These are phyloP conservation scores for Drosophila multiciliata DNA, from an alignment of 2,888 invertebrate species.

Conservation along the genomic window DNA sequence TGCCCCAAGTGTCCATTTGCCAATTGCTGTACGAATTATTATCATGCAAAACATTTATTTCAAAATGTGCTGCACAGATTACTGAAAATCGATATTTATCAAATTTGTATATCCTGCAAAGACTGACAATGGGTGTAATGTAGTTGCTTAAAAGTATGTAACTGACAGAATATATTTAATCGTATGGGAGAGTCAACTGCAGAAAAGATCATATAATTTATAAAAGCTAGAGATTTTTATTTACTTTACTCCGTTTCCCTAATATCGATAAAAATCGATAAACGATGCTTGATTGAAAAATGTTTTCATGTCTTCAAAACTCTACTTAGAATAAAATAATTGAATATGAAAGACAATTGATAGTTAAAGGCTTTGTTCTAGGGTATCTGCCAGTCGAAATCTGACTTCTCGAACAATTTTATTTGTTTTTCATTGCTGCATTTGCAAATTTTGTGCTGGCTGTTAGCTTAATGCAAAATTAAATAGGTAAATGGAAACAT, in stretches of 20 bases:
- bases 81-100: not conserved
- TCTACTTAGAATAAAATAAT: not conserved
- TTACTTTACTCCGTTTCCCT: not conserved
- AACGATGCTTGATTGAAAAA: not conserved
- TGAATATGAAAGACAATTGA: not conserved
- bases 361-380: not conserved
- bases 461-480: not conserved
- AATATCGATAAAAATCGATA: not conserved
- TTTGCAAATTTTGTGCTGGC: not conserved
- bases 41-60: not conserved
- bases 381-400: not conserved
- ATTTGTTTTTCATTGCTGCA: not conserved
- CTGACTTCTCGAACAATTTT: too few relatives aligned
- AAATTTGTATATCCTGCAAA: not conserved
- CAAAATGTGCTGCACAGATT: slow-evolving; percentile 2
- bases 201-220: not conserved
- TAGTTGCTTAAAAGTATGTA: not conserved
- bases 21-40: slow-evolving; percentile 22
- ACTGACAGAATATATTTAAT: not conserved
- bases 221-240: not conserved
- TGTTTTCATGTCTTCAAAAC: not conserved
- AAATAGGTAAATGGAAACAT: not conserved
- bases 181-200: rapidly evolving
- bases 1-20: slow-evolving; percentile 48
- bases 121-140: not conserved